Evolutionary conservation across 1,140 invertebrate species (phyloP).

Genomic region (Adelges cooleyi): DNA sequence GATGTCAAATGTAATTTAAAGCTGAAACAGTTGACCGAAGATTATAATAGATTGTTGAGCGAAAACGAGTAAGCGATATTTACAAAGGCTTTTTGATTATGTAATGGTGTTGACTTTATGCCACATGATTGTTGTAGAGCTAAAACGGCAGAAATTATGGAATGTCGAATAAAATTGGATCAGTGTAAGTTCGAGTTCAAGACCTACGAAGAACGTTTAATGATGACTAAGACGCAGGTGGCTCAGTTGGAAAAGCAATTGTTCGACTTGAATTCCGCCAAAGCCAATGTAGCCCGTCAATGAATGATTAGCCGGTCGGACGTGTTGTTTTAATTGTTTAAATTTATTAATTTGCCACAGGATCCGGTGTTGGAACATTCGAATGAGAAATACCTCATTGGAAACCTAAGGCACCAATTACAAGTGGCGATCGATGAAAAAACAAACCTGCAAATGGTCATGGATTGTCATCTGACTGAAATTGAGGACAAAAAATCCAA

Average conservation of each 20-base stretch:
- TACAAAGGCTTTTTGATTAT: neutral
- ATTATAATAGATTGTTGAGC: neutral
- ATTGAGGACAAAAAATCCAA: conserved; percentile 14
- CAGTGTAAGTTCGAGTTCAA: neutral
- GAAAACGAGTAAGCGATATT: neutral
- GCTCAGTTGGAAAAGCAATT: conserved; percentile 5
- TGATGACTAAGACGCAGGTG: neutral
- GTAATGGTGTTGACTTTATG: neutral
- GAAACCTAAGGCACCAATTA: neutral
- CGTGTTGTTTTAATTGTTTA: no score
- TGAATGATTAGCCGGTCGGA: no score
- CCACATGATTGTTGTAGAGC: neutral
- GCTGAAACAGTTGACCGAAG: neutral
- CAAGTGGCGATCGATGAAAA: neutral
- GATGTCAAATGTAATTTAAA: neutral
- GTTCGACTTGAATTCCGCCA: neutral
- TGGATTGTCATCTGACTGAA: conserved; percentile 12
- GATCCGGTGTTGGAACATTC: neutral
- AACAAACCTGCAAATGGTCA: neutral
- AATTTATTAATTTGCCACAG: neutral
- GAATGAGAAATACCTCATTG: conserved; percentile 4
- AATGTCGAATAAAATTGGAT: neutral
- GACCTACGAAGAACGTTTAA: neutral
- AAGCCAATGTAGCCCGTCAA: neutral
- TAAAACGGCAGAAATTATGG: neutral